Conservation (phyloP, 92 coral and sea anemone genomes). For the Anthopleura xanthogrammica region DNA sequence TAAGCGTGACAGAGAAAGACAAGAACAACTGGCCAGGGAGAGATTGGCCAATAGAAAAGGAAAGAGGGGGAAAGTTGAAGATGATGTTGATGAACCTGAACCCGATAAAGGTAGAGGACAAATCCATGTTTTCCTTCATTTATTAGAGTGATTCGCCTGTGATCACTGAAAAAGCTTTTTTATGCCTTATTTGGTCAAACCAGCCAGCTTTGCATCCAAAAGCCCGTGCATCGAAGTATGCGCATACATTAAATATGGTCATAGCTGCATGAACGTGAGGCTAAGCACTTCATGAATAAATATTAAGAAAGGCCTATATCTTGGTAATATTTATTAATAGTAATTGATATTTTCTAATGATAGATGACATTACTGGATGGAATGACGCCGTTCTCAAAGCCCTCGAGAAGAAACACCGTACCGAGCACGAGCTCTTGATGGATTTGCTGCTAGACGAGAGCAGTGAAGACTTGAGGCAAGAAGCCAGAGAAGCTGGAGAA, state of each 20-base stretch:
- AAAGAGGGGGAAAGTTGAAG: constrained; percentile 58
- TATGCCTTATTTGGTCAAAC: too few species aligned
- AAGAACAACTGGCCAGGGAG: constrained; percentile 87
- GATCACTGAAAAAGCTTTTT: too few species aligned
- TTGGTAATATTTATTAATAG: background rate
- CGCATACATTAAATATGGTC: too few species aligned
- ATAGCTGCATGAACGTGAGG: background rate
- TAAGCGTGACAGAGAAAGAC: constrained; percentile 80
- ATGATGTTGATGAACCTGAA: constrained; percentile 82
- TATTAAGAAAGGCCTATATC: background rate
- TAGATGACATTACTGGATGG: constrained; percentile 88
- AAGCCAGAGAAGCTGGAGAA: constrained; percentile 69
- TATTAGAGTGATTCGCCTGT: too few species aligned
- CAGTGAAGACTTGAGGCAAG: constrained; percentile 75
- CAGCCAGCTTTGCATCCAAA: too few species aligned
- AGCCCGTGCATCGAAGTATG: too few species aligned
- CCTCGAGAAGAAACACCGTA: constrained; percentile 80
- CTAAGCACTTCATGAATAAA: background rate
- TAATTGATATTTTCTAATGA: background rate
- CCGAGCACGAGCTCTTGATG: constrained; percentile 81
- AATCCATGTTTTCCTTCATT: too few species aligned
- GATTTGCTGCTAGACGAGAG: constrained; percentile 73
- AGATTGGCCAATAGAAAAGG: constrained; percentile 77
- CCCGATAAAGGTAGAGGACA: constrained; percentile 75
- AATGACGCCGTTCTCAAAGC: constrained; percentile 85